Percentiles rank a stretch among this genome's conserved stretches.
Evolutionary conservation across 2,797 vertebrate species (phyloP).

Genomic region (Sternarchorhynchus goeldii): DNA sequence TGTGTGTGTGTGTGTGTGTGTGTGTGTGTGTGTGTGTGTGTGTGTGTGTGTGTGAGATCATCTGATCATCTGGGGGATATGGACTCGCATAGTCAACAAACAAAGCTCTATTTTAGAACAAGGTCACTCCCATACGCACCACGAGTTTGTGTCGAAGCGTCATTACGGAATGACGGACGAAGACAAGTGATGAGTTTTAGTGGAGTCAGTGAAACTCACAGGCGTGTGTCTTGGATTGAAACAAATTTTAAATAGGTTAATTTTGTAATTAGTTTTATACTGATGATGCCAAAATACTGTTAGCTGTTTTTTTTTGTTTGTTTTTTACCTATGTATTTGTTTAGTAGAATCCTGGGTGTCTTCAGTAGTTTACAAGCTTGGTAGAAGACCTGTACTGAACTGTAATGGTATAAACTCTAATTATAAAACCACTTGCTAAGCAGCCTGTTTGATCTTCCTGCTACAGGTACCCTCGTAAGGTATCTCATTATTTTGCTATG

Average conservation of each 20-base stretch:
- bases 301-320: too few species aligned
- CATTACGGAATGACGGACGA: neutral
- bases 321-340: too few species aligned
- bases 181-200: neutral
- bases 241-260: too few species aligned
- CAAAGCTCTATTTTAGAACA: slow-evolving; percentile 46
- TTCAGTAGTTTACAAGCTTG: too few species aligned
- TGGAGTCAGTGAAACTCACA: neutral
- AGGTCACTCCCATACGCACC: slow-evolving; percentile 33
- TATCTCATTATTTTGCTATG: neutral
- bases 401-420: neutral
- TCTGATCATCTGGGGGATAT: slow-evolving; percentile 69
- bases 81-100: slow-evolving; percentile 51
- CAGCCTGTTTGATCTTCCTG: neutral
- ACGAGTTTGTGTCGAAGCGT: slow-evolving; percentile 31
- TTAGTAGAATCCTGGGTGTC: too few species aligned
- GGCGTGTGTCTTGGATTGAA: too few species aligned
- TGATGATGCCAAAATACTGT: too few species aligned
- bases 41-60: slow-evolving; percentile 76
- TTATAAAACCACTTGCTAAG: neutral
- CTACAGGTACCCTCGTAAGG: neutral
- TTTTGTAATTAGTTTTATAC: neutral
- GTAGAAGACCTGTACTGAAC: too few species aligned
- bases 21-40: slow-evolving; percentile 53
- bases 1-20: slow-evolving; percentile 65